phyloP scores from a whole-genome alignment of 2,797 vertebrate species.

The Gambusia yucatana region DNA sequence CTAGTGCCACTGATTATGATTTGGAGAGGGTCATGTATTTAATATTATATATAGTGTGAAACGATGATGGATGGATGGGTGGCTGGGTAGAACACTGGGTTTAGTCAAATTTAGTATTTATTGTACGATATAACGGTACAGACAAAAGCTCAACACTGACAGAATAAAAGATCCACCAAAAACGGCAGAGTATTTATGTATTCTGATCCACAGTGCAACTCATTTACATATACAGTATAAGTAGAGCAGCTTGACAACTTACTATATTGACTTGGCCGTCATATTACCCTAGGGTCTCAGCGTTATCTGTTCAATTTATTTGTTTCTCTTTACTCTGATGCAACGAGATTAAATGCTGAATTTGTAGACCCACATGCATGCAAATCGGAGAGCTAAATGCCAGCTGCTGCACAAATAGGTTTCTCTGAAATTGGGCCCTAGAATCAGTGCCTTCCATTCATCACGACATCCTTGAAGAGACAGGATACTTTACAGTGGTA shows the following conservation, averaged over 20 bases:
- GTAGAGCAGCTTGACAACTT: slow-evolving; percentile 10
- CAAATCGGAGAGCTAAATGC: slow-evolving; percentile 39
- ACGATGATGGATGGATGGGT: not conserved
- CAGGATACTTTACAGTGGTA: slow-evolving; percentile 9
- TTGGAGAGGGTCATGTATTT: not conserved
- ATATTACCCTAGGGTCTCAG: slow-evolving; percentile 24
- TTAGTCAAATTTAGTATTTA: not conserved
- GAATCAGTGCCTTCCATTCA: slow-evolving; percentile 47
- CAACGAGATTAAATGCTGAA: slow-evolving; percentile 51
- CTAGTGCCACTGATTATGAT: not conserved
- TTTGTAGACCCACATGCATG: slow-evolving; percentile 33
- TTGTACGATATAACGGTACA: not conserved
- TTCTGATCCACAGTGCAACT: not conserved
- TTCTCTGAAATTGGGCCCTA: slow-evolving; percentile 25
- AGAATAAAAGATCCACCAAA: not conserved
- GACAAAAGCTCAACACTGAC: not conserved
- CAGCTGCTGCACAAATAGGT: slow-evolving; percentile 49
- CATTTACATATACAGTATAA: slow-evolving; percentile 13
- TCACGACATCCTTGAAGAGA: slow-evolving; percentile 35
- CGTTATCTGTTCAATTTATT: slow-evolving; percentile 43
- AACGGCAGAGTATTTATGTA: not conserved
- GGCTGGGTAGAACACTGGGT: not conserved
- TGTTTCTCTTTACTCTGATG: slow-evolving; percentile 38
- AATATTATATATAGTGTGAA: not conserved
- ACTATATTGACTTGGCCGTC: slow-evolving; percentile 34